phyloP scores from a whole-genome alignment of 2,113 vertebrate species.

The Sylvilagus bachmani region DNA sequence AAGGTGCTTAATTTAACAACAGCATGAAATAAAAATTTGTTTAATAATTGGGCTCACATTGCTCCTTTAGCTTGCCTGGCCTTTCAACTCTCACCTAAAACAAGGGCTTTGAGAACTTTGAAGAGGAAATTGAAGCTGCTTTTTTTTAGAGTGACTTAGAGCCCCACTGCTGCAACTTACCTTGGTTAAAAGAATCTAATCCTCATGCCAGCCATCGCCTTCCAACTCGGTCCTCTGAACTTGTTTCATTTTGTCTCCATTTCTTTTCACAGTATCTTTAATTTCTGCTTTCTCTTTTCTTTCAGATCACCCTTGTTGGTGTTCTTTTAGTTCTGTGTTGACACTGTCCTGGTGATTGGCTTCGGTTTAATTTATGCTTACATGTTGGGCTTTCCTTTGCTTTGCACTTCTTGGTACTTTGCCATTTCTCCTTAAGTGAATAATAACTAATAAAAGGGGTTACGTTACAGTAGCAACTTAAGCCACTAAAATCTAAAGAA shows the following conservation, averaged over 20 bases:
- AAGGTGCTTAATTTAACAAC: background rate
- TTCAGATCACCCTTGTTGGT: background rate
- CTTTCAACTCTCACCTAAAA: background rate
- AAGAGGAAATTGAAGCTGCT: background rate
- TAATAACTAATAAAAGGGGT: background rate
- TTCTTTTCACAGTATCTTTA: background rate
- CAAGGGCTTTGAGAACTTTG: background rate
- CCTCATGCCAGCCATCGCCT: background rate
- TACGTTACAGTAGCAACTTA: background rate
- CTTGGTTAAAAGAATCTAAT: background rate
- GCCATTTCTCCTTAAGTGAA: background rate
- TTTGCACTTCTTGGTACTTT: background rate
- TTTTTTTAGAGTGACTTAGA: background rate
- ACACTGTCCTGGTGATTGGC: background rate
- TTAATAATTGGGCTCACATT: background rate
- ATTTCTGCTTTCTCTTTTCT: slow-evolving; percentile 4
- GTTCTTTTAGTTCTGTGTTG: background rate
- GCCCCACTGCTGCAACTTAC: background rate
- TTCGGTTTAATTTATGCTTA: background rate
- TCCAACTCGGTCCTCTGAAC: background rate
- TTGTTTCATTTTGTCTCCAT: background rate
- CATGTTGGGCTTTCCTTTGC: background rate
- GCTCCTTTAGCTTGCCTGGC: background rate
- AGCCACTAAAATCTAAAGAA: slow-evolving; percentile 5
- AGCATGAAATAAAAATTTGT: background rate